A percentile compares a stretch with the other conserved stretches of the same genome.
These are phyloP conservation scores for Spicauda simplicius DNA, from an alignment of 2,888 invertebrate genomes.

Conservation along the genomic window DNA sequence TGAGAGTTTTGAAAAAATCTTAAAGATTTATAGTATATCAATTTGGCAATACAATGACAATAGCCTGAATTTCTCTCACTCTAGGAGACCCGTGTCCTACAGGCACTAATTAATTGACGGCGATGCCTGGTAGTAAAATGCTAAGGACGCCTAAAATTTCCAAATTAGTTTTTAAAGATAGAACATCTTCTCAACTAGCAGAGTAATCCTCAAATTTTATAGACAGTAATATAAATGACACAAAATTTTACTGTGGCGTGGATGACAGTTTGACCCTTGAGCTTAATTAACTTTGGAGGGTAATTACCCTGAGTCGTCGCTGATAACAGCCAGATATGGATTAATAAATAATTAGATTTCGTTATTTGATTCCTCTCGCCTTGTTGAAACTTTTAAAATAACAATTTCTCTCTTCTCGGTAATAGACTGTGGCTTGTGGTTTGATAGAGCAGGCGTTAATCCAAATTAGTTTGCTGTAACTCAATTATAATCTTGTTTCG, in stretches of 20 bases:
- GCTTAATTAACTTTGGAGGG: not conserved
- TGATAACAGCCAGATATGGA: not conserved
- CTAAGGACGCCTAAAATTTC: too few relatives aligned
- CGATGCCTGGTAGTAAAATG: too few relatives aligned
- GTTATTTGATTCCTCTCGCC: not conserved
- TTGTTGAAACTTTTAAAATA: conserved; percentile 2
- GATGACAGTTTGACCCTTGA: not conserved
- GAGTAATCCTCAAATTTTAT: not conserved
- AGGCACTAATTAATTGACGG: too few relatives aligned
- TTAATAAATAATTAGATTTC: not conserved
- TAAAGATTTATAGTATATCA: too few relatives aligned
- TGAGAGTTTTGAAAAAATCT: too few relatives aligned
- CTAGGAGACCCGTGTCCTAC: too few relatives aligned
- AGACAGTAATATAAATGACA: not conserved
- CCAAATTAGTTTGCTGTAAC: conserved; percentile 8
- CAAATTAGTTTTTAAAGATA: too few relatives aligned
- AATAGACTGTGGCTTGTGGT: not conserved
- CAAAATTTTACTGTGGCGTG: not conserved
- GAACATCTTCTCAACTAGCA: too few relatives aligned
- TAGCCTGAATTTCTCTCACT: too few relatives aligned
- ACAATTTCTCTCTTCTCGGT: not conserved
- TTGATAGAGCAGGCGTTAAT: conserved; percentile 4
- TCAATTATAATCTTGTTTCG: conserved; percentile 7
- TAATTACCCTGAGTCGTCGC: not conserved
- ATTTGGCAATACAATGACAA: too few relatives aligned